Evolutionary conservation across 2,888 invertebrate genomes (phyloP), one percentile per base, ranked within the genome.

Genomic region (Podabrus alpinus): DNA sequence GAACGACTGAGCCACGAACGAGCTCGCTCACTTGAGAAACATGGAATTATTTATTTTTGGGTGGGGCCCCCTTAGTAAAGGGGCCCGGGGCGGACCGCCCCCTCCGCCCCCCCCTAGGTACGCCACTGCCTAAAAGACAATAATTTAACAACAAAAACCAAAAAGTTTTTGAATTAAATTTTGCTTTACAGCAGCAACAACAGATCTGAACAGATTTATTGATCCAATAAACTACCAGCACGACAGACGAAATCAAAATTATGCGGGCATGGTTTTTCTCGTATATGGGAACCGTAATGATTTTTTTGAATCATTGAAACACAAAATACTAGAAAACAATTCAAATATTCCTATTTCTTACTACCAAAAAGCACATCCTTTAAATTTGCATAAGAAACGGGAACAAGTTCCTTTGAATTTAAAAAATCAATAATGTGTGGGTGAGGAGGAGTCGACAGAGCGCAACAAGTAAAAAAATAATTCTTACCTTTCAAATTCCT

Each of bases 401-500:
- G 10, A 7, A 62, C 13, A 15, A 64, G n/a, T 19, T 64, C 13
- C 21, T 64, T 64, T 64, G 7, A 64, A 64, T 21, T 21, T 19
- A 19, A 64, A 64, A 64, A 64, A 64, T 64, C 62, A 64, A 64
- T 64, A 64, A 62, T 9, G 19, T 19, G 62, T 17, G 21, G 19
- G 62, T n/a, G 62, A n/a, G 16, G 61, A 19, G 61, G 16, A 19
- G 45, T 45, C n/a, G 11, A 59, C 10, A 21, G 66, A 68, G 73
- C 62, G 76, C 76, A 79, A 78, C 77, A 74, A 66, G 74, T 70
- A 75, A 16, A 68, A 68, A 62, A 61, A 17, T 60, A 45, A 61
- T 66, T 67, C 73, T 69, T 69, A 80, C 80, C 79, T 79, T 24
- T 80, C 80, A 15, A 79, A 79, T 17, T 75, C 71, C 69, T 78